A percentile compares a stretch with the other conserved stretches of the same genome.
Conservation (phyloP, 2,113 vertebrate species). For the Chlamydotis undulata region DNA sequence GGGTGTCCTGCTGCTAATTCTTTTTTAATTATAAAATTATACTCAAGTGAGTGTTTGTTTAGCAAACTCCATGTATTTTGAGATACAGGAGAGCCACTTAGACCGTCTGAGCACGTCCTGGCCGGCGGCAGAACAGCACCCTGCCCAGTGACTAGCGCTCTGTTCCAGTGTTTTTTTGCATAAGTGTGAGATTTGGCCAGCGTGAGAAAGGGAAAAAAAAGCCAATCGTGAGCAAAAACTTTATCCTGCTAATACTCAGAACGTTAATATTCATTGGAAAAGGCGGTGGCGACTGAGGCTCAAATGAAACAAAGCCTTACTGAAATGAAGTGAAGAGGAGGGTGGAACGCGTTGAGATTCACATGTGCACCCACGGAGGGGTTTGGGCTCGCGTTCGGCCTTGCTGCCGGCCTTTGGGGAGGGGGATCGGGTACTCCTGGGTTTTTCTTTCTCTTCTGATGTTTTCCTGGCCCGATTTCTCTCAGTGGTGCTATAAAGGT, state of each 20-base stretch:
- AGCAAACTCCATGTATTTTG: neutral
- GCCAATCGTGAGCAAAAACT: neutral
- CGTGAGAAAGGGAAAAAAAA: too few relatives aligned
- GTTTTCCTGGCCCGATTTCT: neutral
- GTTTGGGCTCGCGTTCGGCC: neutral
- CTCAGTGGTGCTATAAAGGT: slow-evolving; percentile 98
- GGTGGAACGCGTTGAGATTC: neutral
- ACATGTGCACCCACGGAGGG: rapidly evolving
- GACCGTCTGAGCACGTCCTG: neutral
- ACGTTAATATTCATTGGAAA: neutral
- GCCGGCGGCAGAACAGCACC: neutral
- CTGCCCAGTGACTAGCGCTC: neutral
- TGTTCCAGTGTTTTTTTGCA: neutral
- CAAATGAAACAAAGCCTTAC: neutral
- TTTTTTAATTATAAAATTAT: neutral
- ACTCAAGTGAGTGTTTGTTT: neutral
- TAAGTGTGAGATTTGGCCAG: neutral
- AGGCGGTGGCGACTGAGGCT: neutral
- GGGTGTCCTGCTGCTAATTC: neutral
- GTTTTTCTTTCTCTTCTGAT: neutral
- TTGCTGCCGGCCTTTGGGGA: neutral
- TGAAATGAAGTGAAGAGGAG: neutral
- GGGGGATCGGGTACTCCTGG: neutral
- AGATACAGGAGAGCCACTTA: neutral
- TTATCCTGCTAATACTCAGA: neutral